phyloP scores from a whole-genome alignment of 2,888 invertebrate species.

The Drosophila leonis region DNA sequence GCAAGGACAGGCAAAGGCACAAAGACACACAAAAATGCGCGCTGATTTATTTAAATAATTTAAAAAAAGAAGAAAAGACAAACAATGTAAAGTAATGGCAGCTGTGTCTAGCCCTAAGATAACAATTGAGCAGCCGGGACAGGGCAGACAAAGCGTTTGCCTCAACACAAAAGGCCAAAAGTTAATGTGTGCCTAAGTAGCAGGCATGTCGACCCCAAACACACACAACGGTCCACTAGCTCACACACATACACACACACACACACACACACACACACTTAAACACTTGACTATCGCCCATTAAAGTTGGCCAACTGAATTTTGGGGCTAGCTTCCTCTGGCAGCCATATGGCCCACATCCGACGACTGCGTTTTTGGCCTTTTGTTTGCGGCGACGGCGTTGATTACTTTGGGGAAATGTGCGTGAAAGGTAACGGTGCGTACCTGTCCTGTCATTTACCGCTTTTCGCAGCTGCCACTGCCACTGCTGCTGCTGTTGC shows the following conservation, averaged over 20 bases:
- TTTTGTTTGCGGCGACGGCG: conserved; percentile 71
- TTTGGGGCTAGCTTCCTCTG: conserved; percentile 34
- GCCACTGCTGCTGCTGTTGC: conserved; percentile 19
- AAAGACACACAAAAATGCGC: conserved; percentile 40
- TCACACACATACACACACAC: conserved; percentile 7
- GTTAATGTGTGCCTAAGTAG: conserved; percentile 78
- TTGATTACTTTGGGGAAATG: conserved; percentile 80
- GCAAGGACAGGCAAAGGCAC: background rate
- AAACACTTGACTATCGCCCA: conserved; percentile 38
- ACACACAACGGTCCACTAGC: background rate
- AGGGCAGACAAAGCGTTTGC: conserved; percentile 62
- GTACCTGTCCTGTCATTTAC: conserved; percentile 75
- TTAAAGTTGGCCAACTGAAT: conserved; percentile 57
- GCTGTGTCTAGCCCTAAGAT: conserved; percentile 73
- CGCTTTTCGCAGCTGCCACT: conserved; percentile 48
- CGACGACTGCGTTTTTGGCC: conserved; percentile 49
- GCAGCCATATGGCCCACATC: conserved; percentile 48
- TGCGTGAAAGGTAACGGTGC: conserved; percentile 75
- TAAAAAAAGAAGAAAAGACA: conserved; percentile 46
- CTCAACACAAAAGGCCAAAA: conserved; percentile 75
- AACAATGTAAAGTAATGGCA: conserved; percentile 59
- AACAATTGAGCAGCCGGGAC: conserved; percentile 53
- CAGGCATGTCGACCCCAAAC: conserved; percentile 44
- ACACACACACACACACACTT: conserved; percentile 17
- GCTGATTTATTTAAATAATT: conserved; percentile 80